These are phyloP conservation scores for Ceratoteleas bidentatus DNA, from an alignment of 1,140 invertebrate species.

Conservation along the genomic window DNA sequence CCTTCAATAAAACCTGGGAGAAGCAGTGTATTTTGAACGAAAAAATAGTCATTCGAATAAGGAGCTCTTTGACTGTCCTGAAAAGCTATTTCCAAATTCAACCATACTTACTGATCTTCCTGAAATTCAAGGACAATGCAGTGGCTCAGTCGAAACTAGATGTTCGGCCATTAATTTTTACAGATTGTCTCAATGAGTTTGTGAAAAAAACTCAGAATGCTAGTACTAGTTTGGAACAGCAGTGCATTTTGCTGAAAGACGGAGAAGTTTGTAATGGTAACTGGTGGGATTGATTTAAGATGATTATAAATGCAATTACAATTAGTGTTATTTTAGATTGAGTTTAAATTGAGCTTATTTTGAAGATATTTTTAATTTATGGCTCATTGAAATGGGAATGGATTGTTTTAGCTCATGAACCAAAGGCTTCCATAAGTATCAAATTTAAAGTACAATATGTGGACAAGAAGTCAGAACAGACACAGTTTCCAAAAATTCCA, in stretches of 20 bases:
- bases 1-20: constrained; percentile 66
- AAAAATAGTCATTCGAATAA: constrained; percentile 74
- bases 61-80: constrained; percentile 73
- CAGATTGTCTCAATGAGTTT: constrained; percentile 67
- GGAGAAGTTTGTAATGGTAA: constrained; percentile 47
- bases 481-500: constrained; percentile 36
- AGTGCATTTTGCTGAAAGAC: constrained; percentile 70
- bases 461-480: constrained; percentile 60
- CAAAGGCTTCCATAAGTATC: constrained; percentile 65
- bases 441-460: constrained; percentile 70
- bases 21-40: constrained; percentile 70
- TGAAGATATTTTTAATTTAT: too few relatives aligned
- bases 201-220: constrained; percentile 61
- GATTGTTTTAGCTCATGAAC: constrained; percentile 45
- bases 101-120: constrained; percentile 71
- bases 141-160: constrained; percentile 73
- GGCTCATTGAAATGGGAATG: too few relatives aligned
- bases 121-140: constrained; percentile 69
- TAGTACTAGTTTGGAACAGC: constrained; percentile 68
- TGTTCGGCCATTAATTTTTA: constrained; percentile 70
- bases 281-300: too few relatives aligned
- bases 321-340: too few relatives aligned
- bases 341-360: too few relatives aligned
- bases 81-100: constrained; percentile 73
- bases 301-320: too few relatives aligned